Base-by-base conservation (phyloP, 2,888 invertebrate genomes). In the Resseliella maxima region DNA sequence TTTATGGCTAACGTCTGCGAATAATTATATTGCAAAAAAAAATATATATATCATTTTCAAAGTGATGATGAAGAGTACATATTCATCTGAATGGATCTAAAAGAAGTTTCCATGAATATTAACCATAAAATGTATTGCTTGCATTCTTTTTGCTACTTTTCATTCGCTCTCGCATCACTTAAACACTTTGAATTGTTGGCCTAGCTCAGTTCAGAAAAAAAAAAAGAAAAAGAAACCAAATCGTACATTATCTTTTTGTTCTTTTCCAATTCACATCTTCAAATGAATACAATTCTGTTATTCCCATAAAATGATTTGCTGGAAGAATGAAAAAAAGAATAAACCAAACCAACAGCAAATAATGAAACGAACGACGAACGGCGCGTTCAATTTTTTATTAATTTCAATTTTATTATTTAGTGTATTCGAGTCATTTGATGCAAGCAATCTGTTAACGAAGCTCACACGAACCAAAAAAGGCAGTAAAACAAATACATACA, bases 381-480 rank as follows among this genome's bases (percentile, higher is more conserved):
- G 59, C 59, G 59, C 83, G 83, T 83, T 83, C 38, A 83, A 83
- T 83, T 83, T 83, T 83, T 83, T 83, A 83, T 83, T 83, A 83
- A 83, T 83, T 83, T 83, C 38, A 83, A 83, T 83, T 83, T 41
- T 38, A 81, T 59, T 24, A 24, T 59, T 59, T 12, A 35, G 41
- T 83, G 83, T 27, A 64, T 83, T 83, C 24, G 38, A 83, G 72
- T 72, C 72, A 72, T 72, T 72, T 72, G 72, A 35, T 31, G 72
- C 72, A 35, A 72, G 72, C 72, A 72, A 72, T 72, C 72, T 72
- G 72, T 31, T 72, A 72, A 72, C 72, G 18, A 72, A 72, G 31
- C n/a, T 59, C 59, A 59, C 59, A 59, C 59, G 21, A 6, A 18
- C 50, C 21, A 10, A 8, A 10, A 18, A 6, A 50, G 15, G 21